Conservation (phyloP, 53 echinoderm and acorn worm species). For the Arbacia lixula region DNA sequence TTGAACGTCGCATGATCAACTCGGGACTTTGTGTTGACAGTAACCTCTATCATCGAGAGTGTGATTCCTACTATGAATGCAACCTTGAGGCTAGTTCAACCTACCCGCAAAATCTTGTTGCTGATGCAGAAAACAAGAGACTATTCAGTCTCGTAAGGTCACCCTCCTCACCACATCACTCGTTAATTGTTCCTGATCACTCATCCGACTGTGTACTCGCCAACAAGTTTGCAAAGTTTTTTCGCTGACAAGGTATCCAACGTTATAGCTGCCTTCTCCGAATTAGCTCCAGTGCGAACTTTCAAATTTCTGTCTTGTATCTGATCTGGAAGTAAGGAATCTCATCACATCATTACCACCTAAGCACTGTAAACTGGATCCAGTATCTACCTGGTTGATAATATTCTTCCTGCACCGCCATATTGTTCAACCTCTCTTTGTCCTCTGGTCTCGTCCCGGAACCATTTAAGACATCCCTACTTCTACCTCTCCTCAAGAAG, state of each 20-base stretch:
- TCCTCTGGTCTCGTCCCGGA: neutral
- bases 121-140: slow-evolving; percentile 1
- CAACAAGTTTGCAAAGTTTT: neutral
- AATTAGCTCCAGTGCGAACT: neutral
- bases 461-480: neutral
- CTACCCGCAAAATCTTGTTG: neutral
- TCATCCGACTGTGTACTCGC: slow-evolving; percentile 1
- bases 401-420: neutral
- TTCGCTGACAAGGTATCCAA: slow-evolving; percentile 1
- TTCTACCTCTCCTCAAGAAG: slow-evolving; percentile 21
- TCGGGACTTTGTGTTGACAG: neutral
- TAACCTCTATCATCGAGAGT: slow-evolving; percentile 4
- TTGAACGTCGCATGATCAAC: neutral
- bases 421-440: slow-evolving; percentile 26
- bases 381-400: neutral
- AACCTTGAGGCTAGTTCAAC: neutral
- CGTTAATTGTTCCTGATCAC: neutral
- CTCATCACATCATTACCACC: too few relatives aligned
- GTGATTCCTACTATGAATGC: slow-evolving; percentile 26
- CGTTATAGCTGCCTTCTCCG: neutral
- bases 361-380: too few relatives aligned
- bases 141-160: slow-evolving; percentile 20
- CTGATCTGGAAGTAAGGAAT: too few relatives aligned
- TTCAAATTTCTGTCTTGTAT: too few relatives aligned
- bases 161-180: neutral